Evolutionary conservation across 2,888 invertebrate genomes (phyloP), one percentile per base, ranked within the genome.

Genomic region (Plebejus anna): DNA sequence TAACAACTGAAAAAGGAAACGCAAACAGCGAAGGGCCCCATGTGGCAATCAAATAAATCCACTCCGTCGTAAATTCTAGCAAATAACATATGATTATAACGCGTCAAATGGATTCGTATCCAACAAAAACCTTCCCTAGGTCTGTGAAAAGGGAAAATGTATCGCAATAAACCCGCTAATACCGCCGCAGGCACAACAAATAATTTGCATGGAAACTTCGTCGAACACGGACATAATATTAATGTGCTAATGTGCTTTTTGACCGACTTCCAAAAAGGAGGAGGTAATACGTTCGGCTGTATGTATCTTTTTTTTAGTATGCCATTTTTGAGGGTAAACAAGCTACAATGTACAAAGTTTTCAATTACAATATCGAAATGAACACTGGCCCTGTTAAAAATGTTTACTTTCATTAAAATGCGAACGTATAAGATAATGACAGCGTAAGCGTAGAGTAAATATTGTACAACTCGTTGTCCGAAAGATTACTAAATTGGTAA

Each of bases 201-300:
- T 82, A 81, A 81, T 83, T 82, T 82, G 82, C 82, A 82, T 81
- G 81, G 79, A 79, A 80, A 81, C 22, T 75, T 75, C 32, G 22
- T 11, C n/a, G 38, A 47, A 66, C 75, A 28, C 75, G 28, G 28
- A 38, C 3, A 16, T 61, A 32, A 13, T 59, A 57, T 47, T 6
- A 47, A 47, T 47, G 55, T 55, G 73, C 16, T 73, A 36, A 73
- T 73, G 72, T 47, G 73, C 73, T 22, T 22, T 22, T 22, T 22
- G 22, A 22, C 22, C 22, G 22, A 22, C 22, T 22, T 22, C 22
- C 22, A 22, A 22, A 22, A 22, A 22, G 22, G 22, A 22, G 22
- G 22, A 22, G 22, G 22, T 22, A 22, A 22, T 22, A 22, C 22
- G 22, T 22, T 22, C 22, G 22, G 22, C 22, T 22, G 22, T 22